Percentiles rank a stretch among this genome's conserved stretches.
Evolutionary conservation across 2,797 vertebrate genomes (phyloP).

Genomic region (Staurois parvus): DNA sequence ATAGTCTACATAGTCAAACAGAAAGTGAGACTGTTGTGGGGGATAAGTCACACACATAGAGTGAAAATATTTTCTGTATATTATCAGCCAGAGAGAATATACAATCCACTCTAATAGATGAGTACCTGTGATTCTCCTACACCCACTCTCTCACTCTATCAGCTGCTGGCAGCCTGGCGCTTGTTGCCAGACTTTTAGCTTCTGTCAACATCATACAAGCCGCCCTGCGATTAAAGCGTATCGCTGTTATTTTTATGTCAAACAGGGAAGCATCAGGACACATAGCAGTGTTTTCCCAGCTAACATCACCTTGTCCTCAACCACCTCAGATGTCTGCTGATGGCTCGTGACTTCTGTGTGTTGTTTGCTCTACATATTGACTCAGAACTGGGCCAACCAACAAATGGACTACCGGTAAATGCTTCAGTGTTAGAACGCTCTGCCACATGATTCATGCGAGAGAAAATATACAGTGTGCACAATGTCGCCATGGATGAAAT

Average conservation of each 20-base stretch:
- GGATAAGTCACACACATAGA: no score
- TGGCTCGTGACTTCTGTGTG: not conserved
- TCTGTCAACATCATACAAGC: not conserved
- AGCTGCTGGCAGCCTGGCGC: not conserved
- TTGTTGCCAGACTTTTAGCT: not conserved
- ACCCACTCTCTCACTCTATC: not conserved
- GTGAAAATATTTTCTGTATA: no score
- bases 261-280: not conserved
- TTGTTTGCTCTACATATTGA: conserved; percentile 53
- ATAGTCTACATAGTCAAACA: no score
- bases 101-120: no score
- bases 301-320: not conserved
- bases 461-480: no score
- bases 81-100: no score
- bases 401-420: not conserved
- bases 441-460: not conserved
- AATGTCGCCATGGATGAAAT: no score
- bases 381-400: conserved; percentile 21
- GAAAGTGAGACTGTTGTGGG: no score
- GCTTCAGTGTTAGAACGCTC: not conserved
- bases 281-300: conserved; percentile 2
- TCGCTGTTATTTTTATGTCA: not conserved
- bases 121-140: no score
- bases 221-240: not conserved
- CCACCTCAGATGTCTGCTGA: conserved; percentile 7